These are phyloP conservation scores for Stramonita haemastoma DNA, from an alignment of 2,888 invertebrate genomes.

Conservation along the genomic window DNA sequence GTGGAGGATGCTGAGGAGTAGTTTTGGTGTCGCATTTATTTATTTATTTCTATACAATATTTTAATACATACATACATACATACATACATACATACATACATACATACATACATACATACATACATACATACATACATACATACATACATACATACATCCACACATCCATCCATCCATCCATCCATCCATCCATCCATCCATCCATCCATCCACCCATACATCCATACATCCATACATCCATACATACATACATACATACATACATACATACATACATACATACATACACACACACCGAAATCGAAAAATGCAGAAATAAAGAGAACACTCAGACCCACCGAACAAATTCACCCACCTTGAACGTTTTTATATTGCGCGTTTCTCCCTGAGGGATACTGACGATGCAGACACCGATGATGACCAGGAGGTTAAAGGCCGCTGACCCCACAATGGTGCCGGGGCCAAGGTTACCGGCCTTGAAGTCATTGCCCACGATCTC, in stretches of 20 bases:
- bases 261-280: background rate
- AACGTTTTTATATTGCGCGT: background rate
- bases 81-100: too few species aligned
- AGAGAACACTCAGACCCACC: background rate
- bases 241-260: background rate
- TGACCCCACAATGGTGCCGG: conserved; percentile 68
- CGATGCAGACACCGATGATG: conserved; percentile 80
- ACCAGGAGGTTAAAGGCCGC: conserved; percentile 79
- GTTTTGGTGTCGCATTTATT: too few species aligned
- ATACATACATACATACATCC: too few species aligned
- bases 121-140: background rate
- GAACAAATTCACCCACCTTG: background rate
- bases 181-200: too few species aligned
- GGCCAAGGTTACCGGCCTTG: conserved; percentile 80
- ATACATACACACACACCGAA: background rate
- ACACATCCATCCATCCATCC: too few species aligned
- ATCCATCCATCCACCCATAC: too few species aligned
- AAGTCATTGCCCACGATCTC: conserved; percentile 77
- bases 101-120: too few species aligned
- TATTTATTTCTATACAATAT: too few species aligned
- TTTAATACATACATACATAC: too few species aligned
- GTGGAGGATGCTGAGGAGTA: too few species aligned
- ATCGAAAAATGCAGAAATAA: background rate
- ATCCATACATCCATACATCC: background rate
- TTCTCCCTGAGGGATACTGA: conserved; percentile 76